Base-by-base conservation (phyloP, 2,797 vertebrate species). In the Sebastes jordani region DNA sequence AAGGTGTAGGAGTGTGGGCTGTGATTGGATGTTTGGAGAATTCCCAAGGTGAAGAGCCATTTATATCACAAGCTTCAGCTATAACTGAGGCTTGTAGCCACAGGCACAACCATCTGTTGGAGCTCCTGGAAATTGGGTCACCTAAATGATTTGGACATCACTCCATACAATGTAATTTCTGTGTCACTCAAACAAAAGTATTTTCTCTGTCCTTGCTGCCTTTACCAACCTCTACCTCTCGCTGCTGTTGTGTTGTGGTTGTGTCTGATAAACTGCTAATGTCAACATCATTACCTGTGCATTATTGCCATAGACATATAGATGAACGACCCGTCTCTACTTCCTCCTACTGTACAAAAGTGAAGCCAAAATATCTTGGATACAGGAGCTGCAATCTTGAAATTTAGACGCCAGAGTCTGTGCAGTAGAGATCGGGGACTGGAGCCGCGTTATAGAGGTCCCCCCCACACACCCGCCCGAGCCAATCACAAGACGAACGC, bases 71-170 rank as follows among this genome's bases (percentile, higher is more conserved):
- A 72, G 79, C 86, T 64, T 71, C 54, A 62, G 86, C 78, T 82
- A 74, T 91, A 86, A 88, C 46, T 32, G 78, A 86, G 76, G 82
- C 84, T 88, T 80, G 83, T 87, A 89, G 89, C 88, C 86, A 74
- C 71, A 78, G 91, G 92, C 90, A 55, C 74, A 89, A 86, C 91
- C 92, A 89, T 93, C 91, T 93, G 93, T 90, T 92, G 87, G 86
- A 88, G 76, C 65, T 83, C 78, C 76, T 70, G 30, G 73, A 93
- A 95, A 94, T 42, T 91, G 81, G 93, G 93, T 89, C 88, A 91
- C 73, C 83, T 84, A 46, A 81, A 84, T 85, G 69, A 74, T 81
- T 34, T 68, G 70, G 75, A 91, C 52, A 84, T 74, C 76, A 46
- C 58, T 80, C 36, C 56, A 27, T 67, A 72, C 22, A 14, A 74